These are phyloP conservation scores for Myotis brandtii DNA, from an alignment of 2,113 vertebrate species.

Conservation along the genomic window DNA sequence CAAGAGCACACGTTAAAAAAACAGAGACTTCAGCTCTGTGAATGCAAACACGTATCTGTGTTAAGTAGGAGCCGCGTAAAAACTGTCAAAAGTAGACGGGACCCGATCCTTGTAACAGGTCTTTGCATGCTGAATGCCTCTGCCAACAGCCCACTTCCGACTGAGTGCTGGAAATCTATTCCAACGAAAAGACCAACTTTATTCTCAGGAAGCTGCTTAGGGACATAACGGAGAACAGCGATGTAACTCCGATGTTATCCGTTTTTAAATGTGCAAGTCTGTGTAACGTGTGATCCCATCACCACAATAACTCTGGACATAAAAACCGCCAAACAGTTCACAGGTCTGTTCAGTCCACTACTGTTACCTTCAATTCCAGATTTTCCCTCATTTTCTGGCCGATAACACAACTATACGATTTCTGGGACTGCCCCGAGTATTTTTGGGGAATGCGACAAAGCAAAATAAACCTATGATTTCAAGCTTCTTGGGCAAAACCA, in stretches of 20 bases:
- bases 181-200: not conserved
- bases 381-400: not conserved
- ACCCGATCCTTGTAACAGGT: not conserved
- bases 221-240: not conserved
- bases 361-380: not conserved
- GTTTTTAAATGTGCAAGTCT: not conserved
- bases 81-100: not conserved
- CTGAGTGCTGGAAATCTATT: not conserved
- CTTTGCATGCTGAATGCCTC: not conserved
- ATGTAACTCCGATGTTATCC: not conserved
- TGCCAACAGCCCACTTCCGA: not conserved
- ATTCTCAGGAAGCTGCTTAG: not conserved
- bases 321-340: not conserved
- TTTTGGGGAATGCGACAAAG: not conserved
- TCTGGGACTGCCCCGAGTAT: not conserved
- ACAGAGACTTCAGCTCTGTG: not conserved
- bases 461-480: conserved; percentile 8
- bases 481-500: conserved; percentile 6
- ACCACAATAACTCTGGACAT: not conserved
- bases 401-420: not conserved
- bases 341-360: not conserved
- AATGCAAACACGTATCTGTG: not conserved
- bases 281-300: not conserved
- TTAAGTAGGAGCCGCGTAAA: not conserved
- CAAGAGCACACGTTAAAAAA: conserved; percentile 59